Base-by-base conservation (phyloP, 2,113 vertebrate genomes). In the Holacanthus passer region DNA sequence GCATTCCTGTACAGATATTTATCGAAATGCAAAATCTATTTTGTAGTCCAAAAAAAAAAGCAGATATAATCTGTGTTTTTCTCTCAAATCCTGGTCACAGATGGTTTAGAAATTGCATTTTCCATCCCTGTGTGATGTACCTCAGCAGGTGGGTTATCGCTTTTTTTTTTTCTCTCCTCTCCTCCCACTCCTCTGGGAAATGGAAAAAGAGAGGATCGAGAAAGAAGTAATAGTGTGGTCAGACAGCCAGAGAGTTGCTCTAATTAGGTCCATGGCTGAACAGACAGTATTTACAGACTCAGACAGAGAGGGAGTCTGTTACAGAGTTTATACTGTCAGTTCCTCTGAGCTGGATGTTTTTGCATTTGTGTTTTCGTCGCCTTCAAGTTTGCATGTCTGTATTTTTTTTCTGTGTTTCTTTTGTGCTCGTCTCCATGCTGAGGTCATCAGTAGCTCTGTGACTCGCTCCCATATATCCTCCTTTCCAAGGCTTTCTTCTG, bases 111-210 rank as follows among this genome's bases (percentile, higher is more conserved):
- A 82, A 88, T 16, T 59, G 59, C 41, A 60, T 89, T 86, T 77
- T 87, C 84, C 62, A 39, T 77, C 59, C 27, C 71, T 22, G 60
- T 82, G 86, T 75, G 81, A 87, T 84, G 79, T 43, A 81, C 37
- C 81, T 81, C 88, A 87, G 82, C 79, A 89, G 86, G 86, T 83
- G 87, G 81, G 77, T 75, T 86, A 64, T 87, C 75, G 5, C 50
- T 73, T 82, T 72, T 64, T 71, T 67, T 67, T 60, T 79, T 35
- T 53, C 50, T 73, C 68, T 80, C 48, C 76, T 87, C 68, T 82
- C 86, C 77, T 85, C 85, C 77, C 75, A 81, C 87, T 87, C 70
- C 56, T 87, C 66, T 68, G 77, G 81, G 88, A 81, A 73, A 68
- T 41, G 75, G 86, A 73, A 52, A 65, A 43, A 69, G 45, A 77